phyloP scores from a whole-genome alignment of 35 echinoderm and acorn worm genomes.

The Hemicentrotus pulcherrimus region DNA sequence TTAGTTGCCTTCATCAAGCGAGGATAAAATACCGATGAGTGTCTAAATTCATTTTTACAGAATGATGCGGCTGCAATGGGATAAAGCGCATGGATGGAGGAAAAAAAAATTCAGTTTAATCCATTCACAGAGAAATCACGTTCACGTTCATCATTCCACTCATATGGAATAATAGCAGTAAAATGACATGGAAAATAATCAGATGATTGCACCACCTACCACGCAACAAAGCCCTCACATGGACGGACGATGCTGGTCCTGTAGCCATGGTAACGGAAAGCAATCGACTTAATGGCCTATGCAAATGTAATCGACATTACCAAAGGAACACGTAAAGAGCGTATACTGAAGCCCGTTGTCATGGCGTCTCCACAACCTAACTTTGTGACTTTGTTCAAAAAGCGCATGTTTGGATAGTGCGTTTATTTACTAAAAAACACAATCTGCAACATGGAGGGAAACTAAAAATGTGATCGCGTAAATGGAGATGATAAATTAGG shows the following conservation, averaged over 20 bases:
- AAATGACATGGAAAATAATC: background rate
- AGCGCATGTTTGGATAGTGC: background rate
- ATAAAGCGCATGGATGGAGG: background rate
- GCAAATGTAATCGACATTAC: slow-evolving; percentile 52
- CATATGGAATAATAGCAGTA: background rate
- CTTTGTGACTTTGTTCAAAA: background rate
- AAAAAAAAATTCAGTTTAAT: background rate
- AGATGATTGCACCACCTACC: background rate
- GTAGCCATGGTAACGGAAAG: slow-evolving; percentile 22
- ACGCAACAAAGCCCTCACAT: background rate
- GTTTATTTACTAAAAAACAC: background rate
- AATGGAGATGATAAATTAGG: background rate
- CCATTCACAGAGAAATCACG: background rate
- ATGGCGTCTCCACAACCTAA: slow-evolving; percentile 10
- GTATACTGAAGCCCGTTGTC: slow-evolving; percentile 21
- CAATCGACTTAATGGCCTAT: slow-evolving; percentile 48
- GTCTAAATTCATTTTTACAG: background rate
- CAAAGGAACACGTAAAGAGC: slow-evolving; percentile 36
- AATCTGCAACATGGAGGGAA: slow-evolving; percentile 26
- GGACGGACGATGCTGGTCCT: background rate
- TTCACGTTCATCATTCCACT: background rate
- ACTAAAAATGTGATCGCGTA: background rate
- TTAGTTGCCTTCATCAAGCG: slow-evolving; percentile 43
- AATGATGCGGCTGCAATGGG: background rate
- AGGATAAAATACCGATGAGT: slow-evolving; percentile 39